Evolutionary conservation across 1,140 invertebrate genomes (phyloP).

Genomic region (Matsumurasca onukii): DNA sequence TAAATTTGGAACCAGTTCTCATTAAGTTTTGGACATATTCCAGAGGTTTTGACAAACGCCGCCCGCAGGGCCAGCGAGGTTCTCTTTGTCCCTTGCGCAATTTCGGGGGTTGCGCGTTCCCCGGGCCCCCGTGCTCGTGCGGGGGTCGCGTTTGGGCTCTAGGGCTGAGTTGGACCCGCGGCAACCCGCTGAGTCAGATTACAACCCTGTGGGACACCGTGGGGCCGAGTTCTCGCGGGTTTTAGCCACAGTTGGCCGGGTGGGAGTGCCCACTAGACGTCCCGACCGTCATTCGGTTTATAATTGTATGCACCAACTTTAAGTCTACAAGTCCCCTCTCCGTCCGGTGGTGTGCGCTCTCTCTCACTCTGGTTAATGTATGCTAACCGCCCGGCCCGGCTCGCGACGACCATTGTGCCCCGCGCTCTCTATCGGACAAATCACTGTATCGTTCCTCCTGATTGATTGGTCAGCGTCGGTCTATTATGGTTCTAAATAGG

Average conservation of each 20-base stretch:
- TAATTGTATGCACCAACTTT: constrained; percentile 31
- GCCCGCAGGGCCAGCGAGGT: background rate
- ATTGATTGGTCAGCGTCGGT: too few species aligned
- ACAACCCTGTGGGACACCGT: background rate
- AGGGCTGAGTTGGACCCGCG: background rate
- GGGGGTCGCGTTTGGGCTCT: background rate
- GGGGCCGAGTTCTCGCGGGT: background rate
- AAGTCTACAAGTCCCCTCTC: constrained; percentile 18
- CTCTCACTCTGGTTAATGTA: constrained; percentile 13
- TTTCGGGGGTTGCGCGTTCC: background rate
- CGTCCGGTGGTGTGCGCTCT: background rate
- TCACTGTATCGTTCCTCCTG: too few species aligned
- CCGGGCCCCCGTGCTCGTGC: background rate
- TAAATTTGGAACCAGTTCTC: constrained; percentile 11
- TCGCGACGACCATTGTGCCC: background rate
- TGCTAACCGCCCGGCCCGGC: background rate
- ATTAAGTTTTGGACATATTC: constrained; percentile 19
- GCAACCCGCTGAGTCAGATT: background rate
- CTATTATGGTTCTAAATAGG: too few species aligned
- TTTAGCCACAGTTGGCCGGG: constrained; percentile 11
- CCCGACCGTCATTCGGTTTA: constrained; percentile 25
- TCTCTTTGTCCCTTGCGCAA: background rate
- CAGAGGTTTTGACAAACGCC: constrained; percentile 1
- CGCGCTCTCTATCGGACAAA: background rate
- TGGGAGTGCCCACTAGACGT: constrained; percentile 12